These are phyloP conservation scores for Cotesia vestalis DNA, from an alignment of 1,140 invertebrate species.

Conservation along the genomic window DNA sequence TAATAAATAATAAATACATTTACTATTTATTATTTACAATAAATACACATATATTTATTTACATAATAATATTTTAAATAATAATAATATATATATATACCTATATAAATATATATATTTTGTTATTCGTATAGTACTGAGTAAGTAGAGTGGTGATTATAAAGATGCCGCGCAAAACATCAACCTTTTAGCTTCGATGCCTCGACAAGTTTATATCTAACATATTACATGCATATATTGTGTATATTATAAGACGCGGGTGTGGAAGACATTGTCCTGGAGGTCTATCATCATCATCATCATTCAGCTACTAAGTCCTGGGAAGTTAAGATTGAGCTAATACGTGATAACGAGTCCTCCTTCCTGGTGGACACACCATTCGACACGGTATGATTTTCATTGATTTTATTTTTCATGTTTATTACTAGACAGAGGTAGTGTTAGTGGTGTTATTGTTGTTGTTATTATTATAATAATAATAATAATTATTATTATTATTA, in stretches of 20 bases:
- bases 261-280: not conserved
- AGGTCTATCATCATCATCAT: not conserved
- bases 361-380: not conserved
- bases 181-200: not conserved
- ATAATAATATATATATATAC: not conserved
- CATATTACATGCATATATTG: not conserved
- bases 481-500: too few relatives aligned
- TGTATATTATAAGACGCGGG: not conserved
- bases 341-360: not conserved
- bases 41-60: not conserved
- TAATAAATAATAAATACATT: too few relatives aligned
- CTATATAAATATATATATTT: too few relatives aligned
- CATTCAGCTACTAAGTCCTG: too few relatives aligned
- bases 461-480: too few relatives aligned
- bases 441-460: too few relatives aligned
- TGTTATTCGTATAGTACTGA: too few relatives aligned
- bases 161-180: constrained; percentile 4
- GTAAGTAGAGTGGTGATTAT: too few relatives aligned
- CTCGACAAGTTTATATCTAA: not conserved
- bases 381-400: constrained; percentile 15
- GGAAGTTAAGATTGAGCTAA: not conserved
- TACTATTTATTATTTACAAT: not conserved
- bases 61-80: not conserved
- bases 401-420: too few relatives aligned
- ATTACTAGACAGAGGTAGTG: too few relatives aligned